Evolutionary conservation across 2,113 vertebrate genomes (phyloP).

Genomic region (Eira barbara): DNA sequence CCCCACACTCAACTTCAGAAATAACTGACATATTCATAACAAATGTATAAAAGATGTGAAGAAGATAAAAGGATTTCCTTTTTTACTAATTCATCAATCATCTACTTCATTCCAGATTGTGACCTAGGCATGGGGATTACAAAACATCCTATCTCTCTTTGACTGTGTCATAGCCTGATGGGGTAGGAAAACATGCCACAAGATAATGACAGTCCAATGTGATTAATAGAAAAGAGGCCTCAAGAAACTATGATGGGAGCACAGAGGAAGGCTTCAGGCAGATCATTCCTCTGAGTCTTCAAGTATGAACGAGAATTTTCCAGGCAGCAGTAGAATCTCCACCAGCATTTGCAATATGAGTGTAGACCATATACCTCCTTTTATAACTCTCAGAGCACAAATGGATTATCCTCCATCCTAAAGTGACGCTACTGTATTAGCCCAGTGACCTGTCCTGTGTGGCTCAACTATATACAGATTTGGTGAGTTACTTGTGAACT

Average conservation of each 20-base stretch:
- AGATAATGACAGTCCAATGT: background rate
- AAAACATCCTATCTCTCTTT: background rate
- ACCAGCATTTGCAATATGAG: background rate
- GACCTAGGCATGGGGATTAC: background rate
- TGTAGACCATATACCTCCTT: background rate
- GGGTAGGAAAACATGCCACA: background rate
- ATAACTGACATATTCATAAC: background rate
- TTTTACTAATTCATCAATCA: constrained; percentile 1
- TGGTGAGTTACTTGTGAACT: background rate
- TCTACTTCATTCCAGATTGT: background rate
- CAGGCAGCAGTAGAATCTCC: background rate
- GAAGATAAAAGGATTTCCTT: background rate
- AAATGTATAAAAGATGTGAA: background rate
- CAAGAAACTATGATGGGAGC: background rate
- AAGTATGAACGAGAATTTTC: background rate
- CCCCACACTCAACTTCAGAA: background rate
- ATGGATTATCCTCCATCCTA: background rate
- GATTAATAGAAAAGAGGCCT: background rate
- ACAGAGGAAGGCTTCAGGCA: background rate
- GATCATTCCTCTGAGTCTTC: background rate
- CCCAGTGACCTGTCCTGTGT: background rate
- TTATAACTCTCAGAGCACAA: background rate
- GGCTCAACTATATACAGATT: background rate
- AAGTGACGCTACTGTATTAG: background rate
- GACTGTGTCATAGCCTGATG: background rate